Evolutionary conservation across 2,797 vertebrate genomes (phyloP), one percentile per base, ranked within the genome.

Genomic region (Odontamblyopus rebecca): DNA sequence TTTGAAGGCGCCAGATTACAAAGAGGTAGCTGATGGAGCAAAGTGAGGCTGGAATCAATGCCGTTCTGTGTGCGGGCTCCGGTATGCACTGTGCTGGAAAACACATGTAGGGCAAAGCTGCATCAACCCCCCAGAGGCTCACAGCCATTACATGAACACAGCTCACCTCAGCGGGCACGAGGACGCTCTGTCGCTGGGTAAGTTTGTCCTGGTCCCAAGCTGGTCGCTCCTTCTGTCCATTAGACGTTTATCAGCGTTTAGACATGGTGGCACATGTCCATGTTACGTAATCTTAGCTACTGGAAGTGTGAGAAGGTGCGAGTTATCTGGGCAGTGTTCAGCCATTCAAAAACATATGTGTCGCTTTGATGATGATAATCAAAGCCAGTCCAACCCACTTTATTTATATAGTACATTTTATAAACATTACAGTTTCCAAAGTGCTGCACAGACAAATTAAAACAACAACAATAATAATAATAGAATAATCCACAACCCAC

Each of bases 1-100:
- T 91, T 91, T 91, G 88, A 92, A 91, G 86, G 85, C 69, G 72
- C 68, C 80, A 89, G 88, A 91, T 91, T 88, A 88, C 82, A 82
- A 81, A 72, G 78, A 81, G 86, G 87, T 77, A 83, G 85, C 85
- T 87, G 86, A 89, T 88, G 87, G 86, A 78, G 89, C 83, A 79
- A 83, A 87, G 80, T 26, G 29, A 73, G 78, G 71, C 71, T 32
- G 76, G 77, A 65, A 82, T 67, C 81, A 75, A 65, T 75, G 82
- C 73, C 23, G 84, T 62, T 79, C 77, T 83, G 83, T 69, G 79
- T 75, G 61, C 68, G 41, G 16, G 82, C 78, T 83, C 80, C 67
- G 70, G 80, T 77, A 86, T 81, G 89, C 89, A 74, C 77, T 89
- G 86, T 81, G 83, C 81, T 86, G 84, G 84, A 90, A 65, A 91